Conservation (phyloP, 1,140 invertebrate genomes). For the Drosophila lini region DNA sequence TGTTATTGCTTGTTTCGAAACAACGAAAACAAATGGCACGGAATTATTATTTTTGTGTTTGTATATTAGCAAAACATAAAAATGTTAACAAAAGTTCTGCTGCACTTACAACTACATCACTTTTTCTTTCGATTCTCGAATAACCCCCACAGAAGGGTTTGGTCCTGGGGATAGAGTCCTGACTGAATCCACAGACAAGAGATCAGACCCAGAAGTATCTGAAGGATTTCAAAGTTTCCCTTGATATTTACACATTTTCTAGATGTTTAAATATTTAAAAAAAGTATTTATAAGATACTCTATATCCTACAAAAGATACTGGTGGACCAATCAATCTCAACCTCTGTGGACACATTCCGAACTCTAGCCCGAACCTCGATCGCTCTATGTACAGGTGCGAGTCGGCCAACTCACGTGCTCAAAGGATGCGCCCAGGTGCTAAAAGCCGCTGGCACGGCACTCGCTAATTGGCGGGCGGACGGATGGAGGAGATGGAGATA, state of each 20-base stretch:
- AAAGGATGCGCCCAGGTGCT: constrained; percentile 78
- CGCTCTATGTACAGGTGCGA: constrained; percentile 56
- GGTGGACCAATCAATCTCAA: neutral
- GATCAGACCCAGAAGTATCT: neutral
- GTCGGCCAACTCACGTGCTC: constrained; percentile 68
- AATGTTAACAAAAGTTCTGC: constrained; percentile 68
- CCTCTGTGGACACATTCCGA: neutral
- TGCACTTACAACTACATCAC: constrained; percentile 84
- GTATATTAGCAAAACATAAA: constrained; percentile 65
- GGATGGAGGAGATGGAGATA: constrained; percentile 4
- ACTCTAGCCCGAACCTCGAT: constrained; percentile 26
- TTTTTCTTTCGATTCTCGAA: constrained; percentile 74
- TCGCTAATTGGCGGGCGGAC: constrained; percentile 60
- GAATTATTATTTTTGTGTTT: constrained; percentile 66
- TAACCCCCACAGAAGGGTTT: constrained; percentile 54
- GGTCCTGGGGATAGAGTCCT: neutral
- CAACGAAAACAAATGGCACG: constrained; percentile 80
- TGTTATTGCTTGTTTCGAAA: constrained; percentile 74
- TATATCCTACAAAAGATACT: neutral
- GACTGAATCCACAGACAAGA: neutral
- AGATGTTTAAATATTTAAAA: neutral
- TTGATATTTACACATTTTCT: neutral
- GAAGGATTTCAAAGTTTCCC: neutral
- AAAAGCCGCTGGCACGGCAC: constrained; percentile 67
- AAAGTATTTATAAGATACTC: neutral